Base-by-base conservation (phyloP, 2,113 vertebrate genomes). In the Hydropotes inermis region DNA sequence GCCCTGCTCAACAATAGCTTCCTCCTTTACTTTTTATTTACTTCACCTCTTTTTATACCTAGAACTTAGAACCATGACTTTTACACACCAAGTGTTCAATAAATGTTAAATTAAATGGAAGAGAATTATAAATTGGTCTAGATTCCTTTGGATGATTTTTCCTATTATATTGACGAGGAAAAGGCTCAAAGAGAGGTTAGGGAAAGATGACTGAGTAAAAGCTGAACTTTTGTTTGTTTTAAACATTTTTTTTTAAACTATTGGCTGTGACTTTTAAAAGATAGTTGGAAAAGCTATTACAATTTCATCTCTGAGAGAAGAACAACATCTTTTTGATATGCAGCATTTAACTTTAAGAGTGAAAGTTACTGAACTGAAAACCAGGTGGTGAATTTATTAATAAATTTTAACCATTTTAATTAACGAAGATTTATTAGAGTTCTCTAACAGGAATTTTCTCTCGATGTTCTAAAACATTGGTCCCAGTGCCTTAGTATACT, bases 231-330 rank as follows among this genome's bases (percentile, higher is more conserved):
- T 95, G 39, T 58, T 88, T 93, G 36, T 78, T 86, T 78, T 93
- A 27, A 93, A 64, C 95, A 96, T 88, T 96, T 94, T 96, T 94
- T 86, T 86, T 95, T 93, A 57, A 89, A 81, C 39, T 45, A 45
- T n/a, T 79, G 30, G 17, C 54, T 90, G 39, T 94, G 74, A 97
- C 86, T 95, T 97, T 94, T 95, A 82, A 82, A 88, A 93, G 74
- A 86, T 7, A 83, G 27, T 45, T 91, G 67, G 83, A 30, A 93
- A 86, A 94, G 28, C 60, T 28, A 79, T 64, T 36, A 90, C 52
- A 84, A 30, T 95, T 89, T 95, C 85, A 84, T 87, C 50, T 87
- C 70, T 79, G 25, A 78, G 33, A 67, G 19, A 89, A 76, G 21
- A 94, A 45, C n/a, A 81, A 90, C 5, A 70, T 47, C 85, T 61